These are phyloP conservation scores for Mormyrus hasselquistii DNA, from an alignment of 2,797 vertebrate genomes.

Conservation along the genomic window DNA sequence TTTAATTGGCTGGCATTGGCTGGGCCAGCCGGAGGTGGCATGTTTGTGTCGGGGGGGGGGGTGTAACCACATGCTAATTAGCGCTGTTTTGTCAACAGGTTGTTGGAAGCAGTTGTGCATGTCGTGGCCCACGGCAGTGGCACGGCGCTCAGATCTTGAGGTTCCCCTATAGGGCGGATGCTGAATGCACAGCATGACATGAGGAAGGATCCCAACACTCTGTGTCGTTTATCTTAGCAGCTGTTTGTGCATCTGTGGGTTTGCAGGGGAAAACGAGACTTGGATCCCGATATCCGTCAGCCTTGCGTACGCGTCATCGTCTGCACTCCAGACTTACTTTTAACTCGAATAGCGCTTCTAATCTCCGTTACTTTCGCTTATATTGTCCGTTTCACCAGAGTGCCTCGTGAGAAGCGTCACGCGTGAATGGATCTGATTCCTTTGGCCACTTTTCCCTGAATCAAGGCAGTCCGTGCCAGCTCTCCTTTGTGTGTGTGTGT, in stretches of 20 bases:
- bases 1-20: conserved; percentile 13
- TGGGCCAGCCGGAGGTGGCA: background rate
- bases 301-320: background rate
- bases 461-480: background rate
- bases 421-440: background rate
- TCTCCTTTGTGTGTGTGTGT: background rate
- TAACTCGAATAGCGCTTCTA: background rate
- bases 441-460: background rate
- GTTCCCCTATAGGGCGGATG: background rate
- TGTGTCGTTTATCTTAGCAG: background rate
- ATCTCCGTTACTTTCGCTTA: background rate
- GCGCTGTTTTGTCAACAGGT: background rate
- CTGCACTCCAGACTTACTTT: background rate
- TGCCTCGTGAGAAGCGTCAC: background rate
- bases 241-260: background rate
- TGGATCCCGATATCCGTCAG: background rate
- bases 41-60: background rate
- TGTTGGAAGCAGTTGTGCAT: background rate
- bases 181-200: background rate
- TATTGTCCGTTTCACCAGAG: background rate
- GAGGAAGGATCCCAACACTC: background rate
- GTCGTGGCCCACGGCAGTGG: background rate
- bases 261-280: background rate
- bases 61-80: background rate
- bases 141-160: background rate